These are phyloP conservation scores for Agrochola lota DNA, from an alignment of 2,888 invertebrate species.

Conservation along the genomic window DNA sequence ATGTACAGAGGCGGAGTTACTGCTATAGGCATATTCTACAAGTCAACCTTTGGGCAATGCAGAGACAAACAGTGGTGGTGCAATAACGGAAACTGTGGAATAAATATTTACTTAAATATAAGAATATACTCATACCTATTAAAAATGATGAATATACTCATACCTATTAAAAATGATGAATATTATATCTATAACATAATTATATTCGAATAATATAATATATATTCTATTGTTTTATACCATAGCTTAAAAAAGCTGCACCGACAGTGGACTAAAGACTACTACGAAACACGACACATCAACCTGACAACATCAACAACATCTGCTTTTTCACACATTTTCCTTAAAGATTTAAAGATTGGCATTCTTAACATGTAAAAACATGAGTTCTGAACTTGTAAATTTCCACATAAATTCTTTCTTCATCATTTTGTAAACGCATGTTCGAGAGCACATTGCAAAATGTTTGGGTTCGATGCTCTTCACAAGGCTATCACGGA, in stretches of 20 bases:
- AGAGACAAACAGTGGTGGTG: no score
- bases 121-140: no score
- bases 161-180: no score
- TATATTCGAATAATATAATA: no score
- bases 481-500: constrained; percentile 22
- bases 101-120: no score
- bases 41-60: not conserved
- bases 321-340: not conserved
- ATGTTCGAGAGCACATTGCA: constrained; percentile 21
- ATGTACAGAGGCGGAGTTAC: not conserved
- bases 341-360: not conserved
- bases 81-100: no score
- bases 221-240: not conserved
- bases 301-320: no score
- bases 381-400: not conserved
- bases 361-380: not conserved
- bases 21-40: not conserved
- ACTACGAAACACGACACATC: no score
- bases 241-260: not conserved
- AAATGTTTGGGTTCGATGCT: constrained; percentile 19
- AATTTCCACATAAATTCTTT: constrained; percentile 23
- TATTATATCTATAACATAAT: no score
- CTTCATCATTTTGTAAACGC: constrained; percentile 7
- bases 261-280: not conserved
- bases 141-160: no score